These are phyloP conservation scores for Pocillopora damicornis DNA, from an alignment of 64 coral and sea anemone species.

Conservation along the genomic window DNA sequence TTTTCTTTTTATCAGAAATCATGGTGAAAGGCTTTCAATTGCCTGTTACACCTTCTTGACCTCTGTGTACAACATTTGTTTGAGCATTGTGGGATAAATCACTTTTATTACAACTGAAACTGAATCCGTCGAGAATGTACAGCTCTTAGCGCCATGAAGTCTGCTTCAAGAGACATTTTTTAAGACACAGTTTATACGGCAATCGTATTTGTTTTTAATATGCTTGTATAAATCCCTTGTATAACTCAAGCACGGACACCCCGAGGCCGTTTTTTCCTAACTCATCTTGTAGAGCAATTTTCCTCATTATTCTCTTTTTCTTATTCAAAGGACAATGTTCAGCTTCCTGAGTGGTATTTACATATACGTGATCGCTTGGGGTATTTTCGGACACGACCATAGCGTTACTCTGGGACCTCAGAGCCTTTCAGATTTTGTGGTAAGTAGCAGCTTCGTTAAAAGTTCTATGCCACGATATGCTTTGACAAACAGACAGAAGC, in stretches of 20 bases:
- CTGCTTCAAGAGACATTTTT: background rate
- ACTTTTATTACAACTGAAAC: background rate
- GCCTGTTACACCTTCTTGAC: background rate
- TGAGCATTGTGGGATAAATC: conserved; percentile 14
- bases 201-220: background rate
- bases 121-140: background rate
- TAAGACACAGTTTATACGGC: background rate
- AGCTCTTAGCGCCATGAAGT: conserved; percentile 1
- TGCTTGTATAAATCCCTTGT: no score
- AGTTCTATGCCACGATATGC: background rate
- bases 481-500: no score
- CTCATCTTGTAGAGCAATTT: no score
- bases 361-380: background rate
- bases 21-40: background rate
- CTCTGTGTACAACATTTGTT: background rate
- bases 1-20: background rate
- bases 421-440: background rate
- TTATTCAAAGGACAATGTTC: background rate
- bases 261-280: no score
- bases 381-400: background rate
- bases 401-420: background rate
- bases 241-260: no score
- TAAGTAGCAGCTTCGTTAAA: background rate
- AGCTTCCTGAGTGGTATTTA: conserved; percentile 1
- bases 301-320: background rate